Percentiles rank a stretch among this genome's conserved stretches.
These are phyloP conservation scores for Lasioglossum leucozonium DNA, from an alignment of 2,888 invertebrate species.

Conservation along the genomic window DNA sequence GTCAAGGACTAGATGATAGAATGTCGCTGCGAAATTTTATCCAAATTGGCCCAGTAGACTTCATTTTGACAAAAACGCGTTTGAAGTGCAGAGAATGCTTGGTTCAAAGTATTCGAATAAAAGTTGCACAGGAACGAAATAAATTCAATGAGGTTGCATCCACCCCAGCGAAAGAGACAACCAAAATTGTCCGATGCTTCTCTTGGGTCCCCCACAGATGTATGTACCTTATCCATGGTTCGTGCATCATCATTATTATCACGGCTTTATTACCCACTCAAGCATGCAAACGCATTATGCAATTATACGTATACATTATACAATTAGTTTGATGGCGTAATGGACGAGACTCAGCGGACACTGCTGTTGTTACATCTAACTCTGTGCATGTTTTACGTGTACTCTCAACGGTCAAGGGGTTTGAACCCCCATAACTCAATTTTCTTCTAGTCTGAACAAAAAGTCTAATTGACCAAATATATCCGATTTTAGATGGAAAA, in stretches of 20 bases:
- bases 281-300: constrained; percentile 2
- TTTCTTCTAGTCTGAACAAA: background rate
- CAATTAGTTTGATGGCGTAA: background rate
- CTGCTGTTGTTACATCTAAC: background rate
- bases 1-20: no score
- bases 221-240: background rate
- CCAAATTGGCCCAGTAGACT: no score
- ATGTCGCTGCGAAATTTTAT: no score
- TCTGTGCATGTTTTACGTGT: background rate
- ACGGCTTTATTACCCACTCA: constrained; percentile 2
- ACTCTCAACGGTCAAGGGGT: background rate
- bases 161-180: background rate
- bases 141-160: background rate
- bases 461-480: background rate
- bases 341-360: background rate
- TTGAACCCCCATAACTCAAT: background rate
- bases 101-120: no score
- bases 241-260: background rate
- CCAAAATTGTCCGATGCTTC: background rate
- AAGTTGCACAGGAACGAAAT: background rate
- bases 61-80: no score
- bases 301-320: background rate
- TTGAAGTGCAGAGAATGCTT: no score
- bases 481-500: no score
- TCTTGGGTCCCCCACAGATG: background rate